A percentile compares a stretch with the other conserved stretches of the same genome.
These are phyloP conservation scores for Rhamnusium bicolor DNA, from an alignment of 2,888 invertebrate genomes.

Conservation along the genomic window DNA sequence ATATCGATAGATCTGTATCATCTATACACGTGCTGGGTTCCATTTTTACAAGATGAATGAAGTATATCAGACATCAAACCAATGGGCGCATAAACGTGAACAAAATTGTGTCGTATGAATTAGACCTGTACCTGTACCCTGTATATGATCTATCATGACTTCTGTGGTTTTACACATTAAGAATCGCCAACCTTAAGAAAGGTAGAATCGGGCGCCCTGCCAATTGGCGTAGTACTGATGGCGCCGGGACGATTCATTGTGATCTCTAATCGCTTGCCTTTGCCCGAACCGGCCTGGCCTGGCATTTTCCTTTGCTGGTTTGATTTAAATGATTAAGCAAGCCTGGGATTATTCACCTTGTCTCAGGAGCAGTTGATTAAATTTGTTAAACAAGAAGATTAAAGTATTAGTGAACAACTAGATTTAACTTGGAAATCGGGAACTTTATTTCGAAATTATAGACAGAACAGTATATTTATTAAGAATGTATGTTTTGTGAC, in stretches of 20 bases:
- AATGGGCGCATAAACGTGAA: too few species aligned
- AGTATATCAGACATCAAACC: too few species aligned
- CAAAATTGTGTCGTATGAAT: too few species aligned
- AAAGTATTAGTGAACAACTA: constrained; percentile 29
- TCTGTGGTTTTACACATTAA: background rate
- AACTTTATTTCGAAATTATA: constrained; percentile 30
- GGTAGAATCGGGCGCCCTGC: constrained; percentile 52
- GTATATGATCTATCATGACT: background rate
- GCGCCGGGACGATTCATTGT: constrained; percentile 55
- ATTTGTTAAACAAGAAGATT: constrained; percentile 44
- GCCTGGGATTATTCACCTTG: constrained; percentile 40
- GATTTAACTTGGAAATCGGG: constrained; percentile 2
- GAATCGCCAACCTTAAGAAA: background rate
- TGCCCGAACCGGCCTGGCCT: constrained; percentile 22
- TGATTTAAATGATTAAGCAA: constrained; percentile 41
- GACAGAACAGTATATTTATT: background rate
- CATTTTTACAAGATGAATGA: too few species aligned
- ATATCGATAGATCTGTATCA: too few species aligned
- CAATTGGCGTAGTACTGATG: constrained; percentile 58
- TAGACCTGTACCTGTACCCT: background rate
- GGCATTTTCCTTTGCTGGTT: constrained; percentile 43
- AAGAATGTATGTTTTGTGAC: too few species aligned
- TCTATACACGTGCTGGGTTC: too few species aligned
- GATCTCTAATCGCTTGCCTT: constrained; percentile 50
- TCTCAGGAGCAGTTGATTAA: constrained; percentile 40